Percentiles rank a stretch among this genome's conserved stretches.
These are phyloP conservation scores for Mythimna lalbum DNA, from an alignment of 2,888 invertebrate genomes.

Conservation along the genomic window DNA sequence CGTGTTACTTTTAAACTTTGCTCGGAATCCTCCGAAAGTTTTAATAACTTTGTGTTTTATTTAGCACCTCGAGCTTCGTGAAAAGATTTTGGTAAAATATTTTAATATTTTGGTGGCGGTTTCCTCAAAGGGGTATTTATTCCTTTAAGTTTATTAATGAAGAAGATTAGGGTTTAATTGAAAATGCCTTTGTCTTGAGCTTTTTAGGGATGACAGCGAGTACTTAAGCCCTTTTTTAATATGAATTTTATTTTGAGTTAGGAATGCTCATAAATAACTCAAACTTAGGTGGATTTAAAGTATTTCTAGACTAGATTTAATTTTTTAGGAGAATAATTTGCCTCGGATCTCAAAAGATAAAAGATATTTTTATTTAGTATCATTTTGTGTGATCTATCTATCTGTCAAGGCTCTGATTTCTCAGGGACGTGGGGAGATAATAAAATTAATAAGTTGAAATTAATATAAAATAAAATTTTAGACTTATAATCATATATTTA, in stretches of 20 bases:
- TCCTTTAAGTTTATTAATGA: slow-evolving; percentile 56
- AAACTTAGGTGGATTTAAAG: neutral
- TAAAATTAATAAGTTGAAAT: too few relatives aligned
- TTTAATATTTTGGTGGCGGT: slow-evolving; percentile 51
- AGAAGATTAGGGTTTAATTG: slow-evolving; percentile 49
- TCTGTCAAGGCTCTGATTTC: too few relatives aligned
- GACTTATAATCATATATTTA: too few relatives aligned
- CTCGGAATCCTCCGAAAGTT: slow-evolving; percentile 48
- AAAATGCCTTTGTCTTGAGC: slow-evolving; percentile 42
- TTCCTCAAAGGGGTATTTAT: slow-evolving; percentile 52
- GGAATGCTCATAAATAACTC: neutral
- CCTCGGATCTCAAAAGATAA: too few relatives aligned
- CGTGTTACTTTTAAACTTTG: slow-evolving; percentile 57
- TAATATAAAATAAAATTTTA: too few relatives aligned
- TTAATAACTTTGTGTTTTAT: slow-evolving; percentile 64
- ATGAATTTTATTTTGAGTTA: slow-evolving; percentile 16
- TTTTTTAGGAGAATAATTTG: neutral
- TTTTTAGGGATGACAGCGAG: slow-evolving; percentile 19
- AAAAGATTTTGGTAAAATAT: slow-evolving; percentile 57
- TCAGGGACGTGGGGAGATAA: too few relatives aligned
- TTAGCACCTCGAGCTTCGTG: slow-evolving; percentile 55
- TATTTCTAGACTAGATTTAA: neutral
- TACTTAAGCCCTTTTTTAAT: slow-evolving; percentile 16
- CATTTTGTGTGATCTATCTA: too few relatives aligned
- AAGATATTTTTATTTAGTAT: too few relatives aligned